Conservation (phyloP, 2,797 vertebrate genomes). For the Fundulus diaphanus region DNA sequence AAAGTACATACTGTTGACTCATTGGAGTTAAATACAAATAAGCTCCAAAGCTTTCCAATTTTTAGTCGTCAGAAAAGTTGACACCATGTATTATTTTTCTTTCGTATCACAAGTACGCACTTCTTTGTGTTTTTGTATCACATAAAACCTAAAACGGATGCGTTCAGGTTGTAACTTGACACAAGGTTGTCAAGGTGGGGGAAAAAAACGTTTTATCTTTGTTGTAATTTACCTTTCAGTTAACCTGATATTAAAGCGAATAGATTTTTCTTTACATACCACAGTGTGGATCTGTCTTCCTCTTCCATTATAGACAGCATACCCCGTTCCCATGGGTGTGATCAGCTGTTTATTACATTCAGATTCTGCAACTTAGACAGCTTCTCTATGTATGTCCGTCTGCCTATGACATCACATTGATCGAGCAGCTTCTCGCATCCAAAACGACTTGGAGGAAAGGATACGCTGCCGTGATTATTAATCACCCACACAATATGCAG, state of each 20-base stretch:
- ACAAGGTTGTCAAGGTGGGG: not conserved
- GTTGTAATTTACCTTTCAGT: not conserved
- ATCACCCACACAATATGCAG: constrained; percentile 3
- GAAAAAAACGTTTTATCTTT: not conserved
- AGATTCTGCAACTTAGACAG: not conserved
- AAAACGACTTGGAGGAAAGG: not conserved
- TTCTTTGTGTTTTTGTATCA: not conserved
- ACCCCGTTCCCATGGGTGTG: not conserved
- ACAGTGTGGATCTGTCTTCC: not conserved
- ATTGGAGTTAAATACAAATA: not conserved
- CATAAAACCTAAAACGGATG: not conserved
- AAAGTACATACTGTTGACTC: not conserved
- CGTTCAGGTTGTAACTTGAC: too few species aligned
- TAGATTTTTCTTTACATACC: not conserved
- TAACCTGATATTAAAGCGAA: not conserved
- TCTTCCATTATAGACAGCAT: not conserved
- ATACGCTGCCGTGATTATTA: not conserved
- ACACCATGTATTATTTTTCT: not conserved
- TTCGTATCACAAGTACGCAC: not conserved
- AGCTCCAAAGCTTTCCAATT: not conserved
- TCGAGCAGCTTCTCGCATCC: not conserved
- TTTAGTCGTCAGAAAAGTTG: not conserved
- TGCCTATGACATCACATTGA: not conserved
- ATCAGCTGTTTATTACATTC: not conserved
- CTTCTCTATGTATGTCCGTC: not conserved